Conservation (phyloP, 2,113 vertebrate species). For the Cygnus buccinator region DNA sequence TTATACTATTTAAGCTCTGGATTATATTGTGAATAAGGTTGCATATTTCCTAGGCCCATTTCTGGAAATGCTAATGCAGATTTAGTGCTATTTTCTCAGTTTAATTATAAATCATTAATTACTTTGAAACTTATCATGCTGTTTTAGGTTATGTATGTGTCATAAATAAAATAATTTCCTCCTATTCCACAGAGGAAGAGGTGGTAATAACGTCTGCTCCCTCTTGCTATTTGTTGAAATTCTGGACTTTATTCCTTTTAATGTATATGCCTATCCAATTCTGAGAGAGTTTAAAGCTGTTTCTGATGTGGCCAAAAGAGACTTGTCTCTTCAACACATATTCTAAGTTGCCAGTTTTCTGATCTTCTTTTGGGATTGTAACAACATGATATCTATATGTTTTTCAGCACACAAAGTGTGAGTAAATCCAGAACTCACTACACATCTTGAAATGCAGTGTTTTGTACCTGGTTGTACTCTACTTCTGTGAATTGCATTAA, state of each 20-base stretch:
- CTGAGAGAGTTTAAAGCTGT: not conserved
- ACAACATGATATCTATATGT: not conserved
- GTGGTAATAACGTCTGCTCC: not conserved
- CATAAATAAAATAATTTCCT: not conserved
- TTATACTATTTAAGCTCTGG: not conserved
- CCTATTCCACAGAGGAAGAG: not conserved
- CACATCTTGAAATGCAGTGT: not conserved
- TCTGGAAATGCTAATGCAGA: not conserved
- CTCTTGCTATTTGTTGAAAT: not conserved
- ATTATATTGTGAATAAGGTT: not conserved
- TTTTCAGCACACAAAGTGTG: not conserved
- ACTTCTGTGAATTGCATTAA: not conserved
- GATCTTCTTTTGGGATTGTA: not conserved
- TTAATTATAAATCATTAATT: not conserved
- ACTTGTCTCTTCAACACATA: not conserved
- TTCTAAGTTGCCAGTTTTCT: not conserved
- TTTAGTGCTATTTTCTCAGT: not conserved
- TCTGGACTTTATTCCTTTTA: not conserved
- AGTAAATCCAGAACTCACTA: not conserved
- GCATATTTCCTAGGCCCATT: not conserved
- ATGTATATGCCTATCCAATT: not conserved
- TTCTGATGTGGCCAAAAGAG: not conserved
- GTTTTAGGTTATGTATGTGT: not conserved
- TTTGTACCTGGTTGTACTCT: not conserved
- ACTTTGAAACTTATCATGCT: not conserved